A percentile compares a stretch with the other conserved stretches of the same genome.
These are phyloP conservation scores for Pseudorhiza aurosa DNA, from an alignment of 30 jellyfish, hydroid and myxozoan genomes.

Conservation along the genomic window DNA sequence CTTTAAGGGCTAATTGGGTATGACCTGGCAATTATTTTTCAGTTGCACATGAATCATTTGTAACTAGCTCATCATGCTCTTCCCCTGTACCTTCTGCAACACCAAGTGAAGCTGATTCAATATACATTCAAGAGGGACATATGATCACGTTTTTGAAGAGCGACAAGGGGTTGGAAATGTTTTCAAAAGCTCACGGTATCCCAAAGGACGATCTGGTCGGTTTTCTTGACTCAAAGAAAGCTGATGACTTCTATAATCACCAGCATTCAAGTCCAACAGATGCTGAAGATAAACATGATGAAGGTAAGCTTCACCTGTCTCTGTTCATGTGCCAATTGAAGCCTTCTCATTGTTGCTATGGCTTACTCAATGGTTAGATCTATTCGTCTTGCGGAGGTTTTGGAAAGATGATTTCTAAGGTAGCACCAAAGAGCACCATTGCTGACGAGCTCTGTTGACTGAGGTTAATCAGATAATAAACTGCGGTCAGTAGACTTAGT, in stretches of 20 bases:
- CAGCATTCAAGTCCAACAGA: slow-evolving; percentile 26
- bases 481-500: no score
- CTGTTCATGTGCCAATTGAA: no score
- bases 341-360: no score
- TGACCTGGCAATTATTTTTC: no score
- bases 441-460: no score
- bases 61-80: slow-evolving; percentile 44
- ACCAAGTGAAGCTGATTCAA: slow-evolving; percentile 60
- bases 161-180: slow-evolving; percentile 57
- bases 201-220: slow-evolving; percentile 19
- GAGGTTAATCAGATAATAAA: no score
- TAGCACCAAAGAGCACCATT: no score
- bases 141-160: slow-evolving; percentile 44
- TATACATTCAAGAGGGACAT: slow-evolving; percentile 35
- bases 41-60: slow-evolving; percentile 5
- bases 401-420: no score
- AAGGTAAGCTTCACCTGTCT: slow-evolving; percentile 10
- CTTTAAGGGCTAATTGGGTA: no score
- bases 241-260: neutral
- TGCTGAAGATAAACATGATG: slow-evolving; percentile 24
- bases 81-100: slow-evolving; percentile 50
- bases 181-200: slow-evolving; percentile 66
- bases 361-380: no score
- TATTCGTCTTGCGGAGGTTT: no score
- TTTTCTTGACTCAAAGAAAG: slow-evolving; percentile 40